These are phyloP conservation scores for Eristalinus aeneus DNA, from an alignment of 2,888 invertebrate species.

Conservation along the genomic window DNA sequence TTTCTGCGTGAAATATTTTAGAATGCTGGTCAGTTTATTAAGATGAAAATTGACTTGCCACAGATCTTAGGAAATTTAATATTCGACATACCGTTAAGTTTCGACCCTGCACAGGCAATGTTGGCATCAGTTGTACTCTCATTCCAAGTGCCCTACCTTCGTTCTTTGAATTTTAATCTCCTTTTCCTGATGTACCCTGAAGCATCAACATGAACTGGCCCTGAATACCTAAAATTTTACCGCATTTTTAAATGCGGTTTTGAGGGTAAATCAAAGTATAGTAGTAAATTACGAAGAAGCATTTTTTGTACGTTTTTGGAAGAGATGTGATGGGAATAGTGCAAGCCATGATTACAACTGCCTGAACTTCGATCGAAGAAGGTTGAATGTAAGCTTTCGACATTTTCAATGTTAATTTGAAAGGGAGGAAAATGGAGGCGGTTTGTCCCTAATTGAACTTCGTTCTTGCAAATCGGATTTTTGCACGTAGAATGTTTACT, in stretches of 20 bases:
- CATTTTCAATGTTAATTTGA: neutral
- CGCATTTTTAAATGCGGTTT: slow-evolving; percentile 54
- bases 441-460: neutral
- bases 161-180: slow-evolving; percentile 61
- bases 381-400: neutral
- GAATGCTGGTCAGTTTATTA: slow-evolving; percentile 44
- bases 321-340: neutral
- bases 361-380: neutral
- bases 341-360: neutral
- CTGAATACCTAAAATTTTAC: slow-evolving; percentile 58
- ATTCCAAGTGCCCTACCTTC: slow-evolving; percentile 10
- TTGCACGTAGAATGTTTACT: neutral
- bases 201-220: slow-evolving; percentile 48
- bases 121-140: neutral
- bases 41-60: slow-evolving; percentile 15
- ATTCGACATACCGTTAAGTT: slow-evolving; percentile 43
- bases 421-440: neutral
- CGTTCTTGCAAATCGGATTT: neutral
- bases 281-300: slow-evolving; percentile 51
- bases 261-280: slow-evolving; percentile 51
- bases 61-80: slow-evolving; percentile 38
- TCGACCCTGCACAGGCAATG: neutral
- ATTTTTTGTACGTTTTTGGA: slow-evolving; percentile 7
- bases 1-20: neutral
- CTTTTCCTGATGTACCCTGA: slow-evolving; percentile 35